These are phyloP conservation scores for Harpegnathos saltator DNA, from an alignment of 1,140 invertebrate species.

Conservation along the genomic window DNA sequence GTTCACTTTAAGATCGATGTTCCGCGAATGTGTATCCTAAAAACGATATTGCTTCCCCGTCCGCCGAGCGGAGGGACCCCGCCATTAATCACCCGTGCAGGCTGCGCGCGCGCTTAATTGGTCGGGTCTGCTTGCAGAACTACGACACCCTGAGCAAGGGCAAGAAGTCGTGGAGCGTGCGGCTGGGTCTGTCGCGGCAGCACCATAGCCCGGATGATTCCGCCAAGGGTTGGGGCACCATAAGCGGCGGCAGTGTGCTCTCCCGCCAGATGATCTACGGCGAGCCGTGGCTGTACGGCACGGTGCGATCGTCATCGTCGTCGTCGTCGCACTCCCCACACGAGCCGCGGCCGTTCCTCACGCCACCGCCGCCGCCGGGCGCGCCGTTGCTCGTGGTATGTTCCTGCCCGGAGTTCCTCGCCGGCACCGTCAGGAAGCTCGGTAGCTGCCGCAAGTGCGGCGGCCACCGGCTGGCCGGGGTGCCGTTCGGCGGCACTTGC, in stretches of 20 bases:
- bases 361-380: constrained; percentile 75
- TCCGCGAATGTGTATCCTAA: neutral
- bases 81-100: neutral
- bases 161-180: constrained; percentile 85
- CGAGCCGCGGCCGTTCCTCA: constrained; percentile 69
- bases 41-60: neutral
- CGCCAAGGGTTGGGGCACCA: constrained; percentile 86
- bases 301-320: constrained; percentile 88
- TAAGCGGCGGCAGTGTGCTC: constrained; percentile 87
- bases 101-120: constrained; percentile 13
- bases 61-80: constrained; percentile 1
- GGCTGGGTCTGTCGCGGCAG: constrained; percentile 82
- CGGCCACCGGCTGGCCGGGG: constrained; percentile 89
- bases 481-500: constrained; percentile 86
- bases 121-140: constrained; percentile 74
- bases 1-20: constrained; percentile 5
- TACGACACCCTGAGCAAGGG: constrained; percentile 84
- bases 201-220: constrained; percentile 81
- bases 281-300: constrained; percentile 93
- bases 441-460: constrained; percentile 92
- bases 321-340: constrained; percentile 81
- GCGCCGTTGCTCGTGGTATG: constrained; percentile 90
- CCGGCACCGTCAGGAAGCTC: constrained; percentile 91
- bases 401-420: constrained; percentile 91
- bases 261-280: constrained; percentile 93